phyloP scores from a whole-genome alignment of 2,888 invertebrate species.

The Caenorhabditis japonica region DNA sequence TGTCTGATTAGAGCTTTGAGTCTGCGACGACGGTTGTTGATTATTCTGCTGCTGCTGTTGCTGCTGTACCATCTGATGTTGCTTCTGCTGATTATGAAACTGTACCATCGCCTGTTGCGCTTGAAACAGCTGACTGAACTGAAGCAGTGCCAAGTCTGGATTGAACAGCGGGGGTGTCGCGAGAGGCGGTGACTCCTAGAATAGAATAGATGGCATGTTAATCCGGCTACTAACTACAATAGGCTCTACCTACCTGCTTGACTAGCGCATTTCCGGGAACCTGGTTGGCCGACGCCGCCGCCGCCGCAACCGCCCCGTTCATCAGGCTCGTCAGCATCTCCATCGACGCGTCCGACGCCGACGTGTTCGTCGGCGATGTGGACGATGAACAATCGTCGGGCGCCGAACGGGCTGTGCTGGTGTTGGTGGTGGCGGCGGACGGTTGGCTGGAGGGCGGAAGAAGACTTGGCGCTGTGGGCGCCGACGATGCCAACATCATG shows the following conservation, averaged over 20 bases:
- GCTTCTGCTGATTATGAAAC: conserved; percentile 33
- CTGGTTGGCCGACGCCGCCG: conserved; percentile 6
- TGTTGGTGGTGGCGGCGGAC: conserved; percentile 27
- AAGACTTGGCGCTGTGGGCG: conserved; percentile 34
- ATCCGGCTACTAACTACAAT: background rate
- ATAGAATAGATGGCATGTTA: background rate
- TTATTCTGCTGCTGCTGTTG: conserved; percentile 48
- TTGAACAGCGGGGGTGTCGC: conserved; percentile 36
- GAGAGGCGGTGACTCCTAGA: conserved; percentile 44
- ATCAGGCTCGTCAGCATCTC: conserved; percentile 49
- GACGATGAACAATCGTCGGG: conserved; percentile 48
- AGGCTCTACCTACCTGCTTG: conserved; percentile 20
- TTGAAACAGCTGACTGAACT: conserved; percentile 53
- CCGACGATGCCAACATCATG: conserved; percentile 54
- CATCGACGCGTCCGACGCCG: conserved; percentile 57
- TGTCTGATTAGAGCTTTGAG: conserved; percentile 22
- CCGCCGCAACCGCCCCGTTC: conserved; percentile 41
- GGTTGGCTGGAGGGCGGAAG: conserved; percentile 34
- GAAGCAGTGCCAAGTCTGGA: conserved; percentile 41
- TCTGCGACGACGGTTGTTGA: conserved; percentile 24
- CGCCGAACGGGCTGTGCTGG: background rate
- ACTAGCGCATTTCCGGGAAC: conserved; percentile 21
- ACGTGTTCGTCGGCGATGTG: conserved; percentile 58
- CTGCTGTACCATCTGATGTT: conserved; percentile 34
- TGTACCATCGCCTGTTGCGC: conserved; percentile 54